These are phyloP conservation scores for Acanthosepion esculentum DNA, from an alignment of 2,888 invertebrate genomes.

Conservation along the genomic window DNA sequence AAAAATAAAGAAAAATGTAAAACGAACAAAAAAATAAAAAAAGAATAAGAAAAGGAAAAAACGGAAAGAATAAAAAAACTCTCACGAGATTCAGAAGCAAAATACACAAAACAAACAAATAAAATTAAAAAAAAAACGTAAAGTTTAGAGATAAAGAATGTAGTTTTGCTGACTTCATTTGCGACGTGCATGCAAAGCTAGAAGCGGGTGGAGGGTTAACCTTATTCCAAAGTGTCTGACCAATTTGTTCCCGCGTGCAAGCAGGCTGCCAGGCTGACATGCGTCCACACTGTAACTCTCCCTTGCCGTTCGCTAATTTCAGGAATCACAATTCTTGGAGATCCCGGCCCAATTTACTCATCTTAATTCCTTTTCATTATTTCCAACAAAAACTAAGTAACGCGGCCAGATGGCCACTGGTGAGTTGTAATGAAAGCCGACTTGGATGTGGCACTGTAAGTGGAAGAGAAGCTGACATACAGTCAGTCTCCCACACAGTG, in stretches of 20 bases:
- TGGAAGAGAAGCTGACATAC: no score
- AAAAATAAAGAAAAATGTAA: no score
- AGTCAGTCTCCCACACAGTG: no score
- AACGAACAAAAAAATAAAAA: no score
- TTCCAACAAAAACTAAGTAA: neutral
- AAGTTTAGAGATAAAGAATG: no score
- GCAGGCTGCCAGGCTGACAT: neutral
- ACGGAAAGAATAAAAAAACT: neutral
- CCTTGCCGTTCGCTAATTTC: neutral
- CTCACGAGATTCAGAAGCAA: neutral
- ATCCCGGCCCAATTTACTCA: neutral
- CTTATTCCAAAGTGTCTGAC: neutral
- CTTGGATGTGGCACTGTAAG: no score
- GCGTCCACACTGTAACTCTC: neutral
- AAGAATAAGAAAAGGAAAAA: no score
- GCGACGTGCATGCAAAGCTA: no score
- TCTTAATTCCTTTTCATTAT: slow-evolving; percentile 16
- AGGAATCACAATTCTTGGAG: neutral
- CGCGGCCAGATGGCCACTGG: neutral
- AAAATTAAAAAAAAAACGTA: neutral
- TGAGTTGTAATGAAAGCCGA: neutral
- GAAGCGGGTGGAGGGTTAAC: neutral
- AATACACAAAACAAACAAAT: neutral
- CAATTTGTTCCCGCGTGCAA: neutral
- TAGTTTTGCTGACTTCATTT: no score